Conservation (phyloP, 2,113 vertebrate species). For the Poicephalus gulielmi region DNA sequence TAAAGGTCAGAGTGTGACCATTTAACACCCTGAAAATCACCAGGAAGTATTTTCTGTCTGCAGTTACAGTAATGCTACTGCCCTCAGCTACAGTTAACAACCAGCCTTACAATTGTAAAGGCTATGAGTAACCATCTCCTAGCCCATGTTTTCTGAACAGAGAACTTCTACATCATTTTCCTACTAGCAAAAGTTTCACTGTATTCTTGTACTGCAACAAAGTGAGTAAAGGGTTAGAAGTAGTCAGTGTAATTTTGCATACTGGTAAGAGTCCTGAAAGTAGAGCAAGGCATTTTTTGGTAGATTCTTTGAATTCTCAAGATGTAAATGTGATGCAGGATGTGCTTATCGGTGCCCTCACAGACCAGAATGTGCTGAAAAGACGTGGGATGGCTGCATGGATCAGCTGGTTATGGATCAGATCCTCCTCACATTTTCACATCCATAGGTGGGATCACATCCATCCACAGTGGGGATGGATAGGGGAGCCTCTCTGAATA, state of each 20-base stretch:
- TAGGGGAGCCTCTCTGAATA: not conserved
- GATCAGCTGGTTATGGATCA: not conserved
- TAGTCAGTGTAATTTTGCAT: slow-evolving; percentile 29
- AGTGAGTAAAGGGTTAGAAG: slow-evolving; percentile 43
- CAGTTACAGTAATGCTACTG: not conserved
- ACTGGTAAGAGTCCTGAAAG: not conserved
- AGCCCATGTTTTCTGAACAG: not conserved
- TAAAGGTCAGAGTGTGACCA: not conserved
- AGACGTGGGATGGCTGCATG: not conserved
- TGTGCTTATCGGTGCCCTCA: not conserved
- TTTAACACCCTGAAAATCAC: not conserved
- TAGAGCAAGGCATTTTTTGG: not conserved
- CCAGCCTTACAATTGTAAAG: not conserved
- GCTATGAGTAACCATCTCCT: not conserved
- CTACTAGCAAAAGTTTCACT: slow-evolving; percentile 17
- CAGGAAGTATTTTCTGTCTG: not conserved
- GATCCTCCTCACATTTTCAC: not conserved
- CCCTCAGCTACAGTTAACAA: slow-evolving; percentile 27
- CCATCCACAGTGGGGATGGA: not conserved
- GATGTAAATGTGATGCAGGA: not conserved
- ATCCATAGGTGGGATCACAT: not conserved
- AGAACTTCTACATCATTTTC: slow-evolving; percentile 28
- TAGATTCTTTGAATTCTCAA: not conserved
- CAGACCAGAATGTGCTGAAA: not conserved
- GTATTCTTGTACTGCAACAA: slow-evolving; percentile 15